Conservation (phyloP, 2,113 vertebrate genomes). For the Scomber japonicus region DNA sequence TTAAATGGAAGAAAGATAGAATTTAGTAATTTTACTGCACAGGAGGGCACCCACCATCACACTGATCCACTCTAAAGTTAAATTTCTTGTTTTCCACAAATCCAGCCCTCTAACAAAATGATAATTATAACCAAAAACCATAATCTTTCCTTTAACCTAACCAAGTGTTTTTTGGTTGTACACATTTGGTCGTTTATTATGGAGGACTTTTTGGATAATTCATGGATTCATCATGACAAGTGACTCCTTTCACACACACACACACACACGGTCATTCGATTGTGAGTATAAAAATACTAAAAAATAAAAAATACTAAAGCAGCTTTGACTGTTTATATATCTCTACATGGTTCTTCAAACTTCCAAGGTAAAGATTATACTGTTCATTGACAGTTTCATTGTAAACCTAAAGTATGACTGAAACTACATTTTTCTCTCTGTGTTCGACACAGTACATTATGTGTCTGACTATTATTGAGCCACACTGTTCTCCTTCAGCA, state of each 20-base stretch:
- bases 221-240: neutral
- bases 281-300: neutral
- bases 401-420: conserved; percentile 8
- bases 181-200: no score
- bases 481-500: conserved; percentile 13
- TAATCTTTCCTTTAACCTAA: no score
- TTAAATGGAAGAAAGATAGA: no score
- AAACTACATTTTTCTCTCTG: conserved; percentile 14
- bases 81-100: no score
- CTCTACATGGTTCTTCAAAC: neutral
- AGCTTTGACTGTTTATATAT: neutral
- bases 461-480: conserved; percentile 45
- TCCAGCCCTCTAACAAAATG: no score
- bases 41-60: no score
- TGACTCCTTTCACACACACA: neutral
- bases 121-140: no score
- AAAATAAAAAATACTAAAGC: neutral
- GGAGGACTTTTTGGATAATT: neutral
- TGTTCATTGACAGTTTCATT: conserved; percentile 6
- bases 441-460: conserved; percentile 40
- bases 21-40: no score
- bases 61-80: no score
- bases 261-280: neutral
- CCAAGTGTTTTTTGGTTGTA: no score
- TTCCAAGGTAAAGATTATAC: neutral